Evolutionary conservation across 1,140 invertebrate genomes (phyloP).

Genomic region (Drosophila insularis): DNA sequence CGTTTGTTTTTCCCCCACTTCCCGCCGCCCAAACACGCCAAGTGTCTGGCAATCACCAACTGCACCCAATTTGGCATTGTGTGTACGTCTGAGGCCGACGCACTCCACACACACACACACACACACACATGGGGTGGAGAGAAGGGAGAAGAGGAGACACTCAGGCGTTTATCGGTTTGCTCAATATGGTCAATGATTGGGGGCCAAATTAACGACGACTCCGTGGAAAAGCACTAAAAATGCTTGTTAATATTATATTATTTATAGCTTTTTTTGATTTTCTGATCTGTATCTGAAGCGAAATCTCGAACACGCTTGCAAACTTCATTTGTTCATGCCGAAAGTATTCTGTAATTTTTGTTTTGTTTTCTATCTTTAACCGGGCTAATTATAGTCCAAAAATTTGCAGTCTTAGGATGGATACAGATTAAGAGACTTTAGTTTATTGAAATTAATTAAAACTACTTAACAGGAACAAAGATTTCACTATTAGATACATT

Average conservation of each 20-base stretch:
- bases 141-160: background rate
- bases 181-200: conserved; percentile 31
- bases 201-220: conserved; percentile 43
- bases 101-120: conserved; percentile 41
- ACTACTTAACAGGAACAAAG: too few species aligned
- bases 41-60: conserved; percentile 17
- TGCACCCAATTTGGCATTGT: conserved; percentile 49
- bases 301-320: background rate
- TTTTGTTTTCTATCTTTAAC: background rate
- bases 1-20: conserved; percentile 39
- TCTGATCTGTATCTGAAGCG: conserved; percentile 2
- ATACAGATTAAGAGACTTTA: too few species aligned
- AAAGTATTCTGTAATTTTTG: background rate
- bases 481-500: too few species aligned
- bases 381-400: background rate
- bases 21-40: conserved; percentile 10
- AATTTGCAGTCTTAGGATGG: background rate
- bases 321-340: background rate
- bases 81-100: conserved; percentile 56
- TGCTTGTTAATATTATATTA: conserved; percentile 5
- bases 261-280: background rate
- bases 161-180: conserved; percentile 14
- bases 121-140: background rate
- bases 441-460: too few species aligned
- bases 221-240: conserved; percentile 16